Conservation (phyloP, 2,888 invertebrate genomes). For the Epinotia nisella region DNA sequence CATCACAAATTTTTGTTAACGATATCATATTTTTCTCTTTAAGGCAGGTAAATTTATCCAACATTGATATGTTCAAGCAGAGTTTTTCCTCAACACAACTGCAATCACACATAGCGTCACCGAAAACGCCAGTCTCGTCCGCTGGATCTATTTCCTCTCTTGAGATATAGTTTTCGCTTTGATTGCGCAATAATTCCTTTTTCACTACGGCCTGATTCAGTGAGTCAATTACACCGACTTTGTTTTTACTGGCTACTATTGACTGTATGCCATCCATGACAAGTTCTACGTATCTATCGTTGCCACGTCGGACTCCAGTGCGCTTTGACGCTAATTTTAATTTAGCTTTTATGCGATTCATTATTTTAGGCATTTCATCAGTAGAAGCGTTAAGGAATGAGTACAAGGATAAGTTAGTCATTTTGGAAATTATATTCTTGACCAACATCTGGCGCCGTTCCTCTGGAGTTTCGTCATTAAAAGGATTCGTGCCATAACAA, state of each 20-base stretch:
- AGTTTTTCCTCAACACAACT: constrained; percentile 50
- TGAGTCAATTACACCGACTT: background rate
- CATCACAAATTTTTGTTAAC: constrained; percentile 66
- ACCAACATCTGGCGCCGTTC: constrained; percentile 49
- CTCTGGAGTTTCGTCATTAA: background rate
- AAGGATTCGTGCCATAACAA: background rate
- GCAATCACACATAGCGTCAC: constrained; percentile 48
- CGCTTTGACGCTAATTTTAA: constrained; percentile 54
- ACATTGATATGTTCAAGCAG: constrained; percentile 59
- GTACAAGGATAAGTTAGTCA: constrained; percentile 55
- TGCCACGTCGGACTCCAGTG: constrained; percentile 52
- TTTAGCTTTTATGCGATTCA: constrained; percentile 56
- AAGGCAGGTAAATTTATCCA: constrained; percentile 61
- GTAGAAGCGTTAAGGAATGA: constrained; percentile 50
- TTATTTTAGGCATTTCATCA: constrained; percentile 48
- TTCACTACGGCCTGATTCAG: background rate
- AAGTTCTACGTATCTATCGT: constrained; percentile 59
- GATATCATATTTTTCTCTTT: constrained; percentile 53
- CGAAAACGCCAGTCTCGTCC: constrained; percentile 20
- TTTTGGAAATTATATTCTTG: constrained; percentile 56
- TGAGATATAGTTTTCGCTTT: constrained; percentile 1
- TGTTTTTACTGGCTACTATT: constrained; percentile 46
- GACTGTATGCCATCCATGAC: constrained; percentile 66
- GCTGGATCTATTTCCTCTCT: background rate
- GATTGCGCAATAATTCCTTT: background rate